phyloP scores from a whole-genome alignment of 1,140 invertebrate genomes.

The Pseudomyrmex sp. region DNA sequence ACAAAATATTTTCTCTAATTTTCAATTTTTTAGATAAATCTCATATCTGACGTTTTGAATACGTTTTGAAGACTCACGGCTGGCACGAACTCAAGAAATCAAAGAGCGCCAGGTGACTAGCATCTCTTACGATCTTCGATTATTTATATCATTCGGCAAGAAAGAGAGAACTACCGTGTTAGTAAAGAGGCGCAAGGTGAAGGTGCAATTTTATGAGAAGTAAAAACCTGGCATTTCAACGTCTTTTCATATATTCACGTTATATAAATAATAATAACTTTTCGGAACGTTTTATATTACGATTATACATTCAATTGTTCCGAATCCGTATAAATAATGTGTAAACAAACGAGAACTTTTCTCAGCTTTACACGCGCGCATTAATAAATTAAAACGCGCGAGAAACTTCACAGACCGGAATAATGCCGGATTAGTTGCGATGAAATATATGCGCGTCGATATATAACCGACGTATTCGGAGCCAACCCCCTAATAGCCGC shows the following conservation, averaged over 20 bases:
- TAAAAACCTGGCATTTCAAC: not conserved
- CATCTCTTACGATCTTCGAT: conserved; percentile 37
- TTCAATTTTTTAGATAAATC: too few species aligned
- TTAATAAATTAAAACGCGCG: conserved; percentile 35
- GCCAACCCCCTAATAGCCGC: conserved; percentile 32
- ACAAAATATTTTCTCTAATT: too few species aligned
- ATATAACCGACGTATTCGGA: conserved; percentile 3
- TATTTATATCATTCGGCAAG: conserved; percentile 46
- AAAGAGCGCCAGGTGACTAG: conserved; percentile 44
- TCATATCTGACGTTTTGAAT: not conserved
- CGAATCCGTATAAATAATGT: not conserved
- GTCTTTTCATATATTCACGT: too few species aligned
- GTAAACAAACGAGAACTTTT: not conserved
- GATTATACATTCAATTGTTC: too few species aligned
- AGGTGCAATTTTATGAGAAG: conserved; percentile 18
- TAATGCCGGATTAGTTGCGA: conserved; percentile 31
- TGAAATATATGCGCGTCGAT: conserved; percentile 50
- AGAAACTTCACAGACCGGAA: not conserved
- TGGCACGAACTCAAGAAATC: conserved; percentile 50
- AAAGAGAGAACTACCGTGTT: not conserved
- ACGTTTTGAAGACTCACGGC: not conserved
- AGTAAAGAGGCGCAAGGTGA: conserved; percentile 23
- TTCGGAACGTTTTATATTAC: too few species aligned
- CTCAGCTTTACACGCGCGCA: not conserved
- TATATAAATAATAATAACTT: not conserved